A percentile compares a stretch with the other conserved stretches of the same genome.
These are phyloP conservation scores for roundworm (Caenorhabditis elegans) DNA, from an alignment of 1,140 invertebrate species.

Conservation along the genomic window DNA sequence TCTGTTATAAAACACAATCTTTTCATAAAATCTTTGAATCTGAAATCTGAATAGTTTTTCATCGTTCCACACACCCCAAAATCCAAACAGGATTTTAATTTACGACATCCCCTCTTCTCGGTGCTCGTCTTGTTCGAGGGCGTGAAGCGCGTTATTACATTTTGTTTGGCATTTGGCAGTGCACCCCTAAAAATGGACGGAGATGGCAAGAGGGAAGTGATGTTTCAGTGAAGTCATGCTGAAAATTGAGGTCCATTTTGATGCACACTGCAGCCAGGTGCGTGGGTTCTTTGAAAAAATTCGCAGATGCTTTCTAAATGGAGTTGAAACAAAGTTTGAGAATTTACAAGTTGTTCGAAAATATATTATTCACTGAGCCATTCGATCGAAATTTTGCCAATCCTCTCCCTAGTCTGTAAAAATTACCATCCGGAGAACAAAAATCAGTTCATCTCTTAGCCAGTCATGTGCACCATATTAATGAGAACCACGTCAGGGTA, in stretches of 20 bases:
- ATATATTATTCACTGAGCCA: neutral
- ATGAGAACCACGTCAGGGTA: neutral
- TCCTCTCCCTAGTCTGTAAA: too few species aligned
- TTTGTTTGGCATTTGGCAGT: slow-evolving; percentile 20
- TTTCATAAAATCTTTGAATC: neutral
- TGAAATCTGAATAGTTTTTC: neutral
- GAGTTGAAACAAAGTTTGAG: neutral
- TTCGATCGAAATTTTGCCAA: too few species aligned
- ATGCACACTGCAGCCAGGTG: neutral
- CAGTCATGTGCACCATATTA: neutral
- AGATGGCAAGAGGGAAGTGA: neutral
- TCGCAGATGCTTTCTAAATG: too few species aligned
- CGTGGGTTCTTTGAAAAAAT: neutral
- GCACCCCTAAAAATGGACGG: neutral
- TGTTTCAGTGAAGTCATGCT: slow-evolving; percentile 5
- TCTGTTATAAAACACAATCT: too few species aligned
- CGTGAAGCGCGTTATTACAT: neutral
- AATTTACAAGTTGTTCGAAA: neutral
- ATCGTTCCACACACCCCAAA: neutral
- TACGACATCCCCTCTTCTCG: neutral
- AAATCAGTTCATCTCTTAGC: neutral
- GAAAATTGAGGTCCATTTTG: slow-evolving; percentile 1
- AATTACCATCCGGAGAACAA: too few species aligned
- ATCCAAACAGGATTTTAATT: neutral
- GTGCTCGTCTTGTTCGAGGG: neutral